Evolutionary conservation across 2,113 vertebrate genomes (phyloP), one percentile per base, ranked within the genome.

Genomic region (Centropristis striata): DNA sequence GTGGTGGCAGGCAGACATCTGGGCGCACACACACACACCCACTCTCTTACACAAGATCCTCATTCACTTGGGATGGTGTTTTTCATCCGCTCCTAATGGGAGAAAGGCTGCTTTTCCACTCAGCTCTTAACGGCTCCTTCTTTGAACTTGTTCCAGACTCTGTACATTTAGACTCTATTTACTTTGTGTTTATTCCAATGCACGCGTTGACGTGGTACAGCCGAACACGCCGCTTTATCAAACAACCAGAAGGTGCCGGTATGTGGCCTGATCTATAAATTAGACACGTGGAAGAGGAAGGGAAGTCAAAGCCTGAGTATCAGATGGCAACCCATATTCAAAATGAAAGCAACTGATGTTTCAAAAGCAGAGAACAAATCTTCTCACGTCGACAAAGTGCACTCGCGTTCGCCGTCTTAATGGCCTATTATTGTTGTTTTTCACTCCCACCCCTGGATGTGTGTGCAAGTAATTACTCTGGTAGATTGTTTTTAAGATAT

Each of bases 401-500:
- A 68, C 37, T 80, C 27, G 4, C 21, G 54, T 55, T 41, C 21
- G 39, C 37, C 14, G 16, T 44, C 47, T 72, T 54, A 16, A 82
- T 81, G 69, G 44, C 18, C 75, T 73, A 21, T 69, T 68, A 61
- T 16, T 7, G 21, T 18, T 59, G 50, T 68, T 88, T 76, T 80
- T 60, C 39, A 79, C 36, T 41, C 59, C 55, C 53, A 57, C 41
- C 21, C 4, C n/a, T 44, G n/a, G 41, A 49, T 60, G 63, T 50
- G 21, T 39, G 69, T 68, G 55, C 12, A 75, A 83, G 65, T 68
- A 68, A 75, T 85, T 71, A 79, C 47, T 72, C 12, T n/a, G 5
- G 5, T 47, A 25, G 4, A 86, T 83, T 69, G 73, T 59, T 74
- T 39, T 16, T 74, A 55, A 72, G 67, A 80, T 74, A 49, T 21